phyloP scores from a whole-genome alignment of 2,113 vertebrate species.

The Sigmodon hispidus region DNA sequence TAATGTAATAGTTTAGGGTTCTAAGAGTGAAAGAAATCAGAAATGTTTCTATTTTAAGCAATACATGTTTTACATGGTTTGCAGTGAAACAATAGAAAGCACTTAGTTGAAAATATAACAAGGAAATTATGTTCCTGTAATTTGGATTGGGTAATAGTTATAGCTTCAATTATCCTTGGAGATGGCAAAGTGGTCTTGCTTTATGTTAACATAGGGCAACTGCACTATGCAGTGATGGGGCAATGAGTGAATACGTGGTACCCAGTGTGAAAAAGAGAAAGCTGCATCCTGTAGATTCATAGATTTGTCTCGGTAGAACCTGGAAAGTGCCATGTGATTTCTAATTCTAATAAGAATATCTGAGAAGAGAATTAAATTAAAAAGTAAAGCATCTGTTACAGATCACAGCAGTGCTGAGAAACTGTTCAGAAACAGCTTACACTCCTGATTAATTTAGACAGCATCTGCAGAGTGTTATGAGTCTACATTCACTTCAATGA shows the following conservation, averaged over 20 bases:
- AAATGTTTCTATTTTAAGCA: not conserved
- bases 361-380: not conserved
- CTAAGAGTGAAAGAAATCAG: not conserved
- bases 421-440: not conserved
- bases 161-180: too few relatives aligned
- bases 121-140: not conserved
- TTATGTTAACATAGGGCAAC: not conserved
- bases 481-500: not conserved
- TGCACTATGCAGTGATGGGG: not conserved
- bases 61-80: not conserved
- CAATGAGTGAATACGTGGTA: not conserved
- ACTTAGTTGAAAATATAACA: not conserved
- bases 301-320: not conserved
- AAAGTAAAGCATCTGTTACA: not conserved
- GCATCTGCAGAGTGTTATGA: too few relatives aligned
- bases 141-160: not conserved
- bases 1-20: too few relatives aligned
- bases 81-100: not conserved
- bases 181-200: not conserved
- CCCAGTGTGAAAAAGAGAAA: not conserved
- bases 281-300: fast-evolving
- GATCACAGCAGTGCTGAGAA: not conserved
- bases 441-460: too few relatives aligned
- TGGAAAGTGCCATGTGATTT: not conserved
- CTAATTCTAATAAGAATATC: not conserved